These are phyloP conservation scores for Bombus turneri DNA, from an alignment of 1,140 invertebrate genomes.

Conservation along the genomic window DNA sequence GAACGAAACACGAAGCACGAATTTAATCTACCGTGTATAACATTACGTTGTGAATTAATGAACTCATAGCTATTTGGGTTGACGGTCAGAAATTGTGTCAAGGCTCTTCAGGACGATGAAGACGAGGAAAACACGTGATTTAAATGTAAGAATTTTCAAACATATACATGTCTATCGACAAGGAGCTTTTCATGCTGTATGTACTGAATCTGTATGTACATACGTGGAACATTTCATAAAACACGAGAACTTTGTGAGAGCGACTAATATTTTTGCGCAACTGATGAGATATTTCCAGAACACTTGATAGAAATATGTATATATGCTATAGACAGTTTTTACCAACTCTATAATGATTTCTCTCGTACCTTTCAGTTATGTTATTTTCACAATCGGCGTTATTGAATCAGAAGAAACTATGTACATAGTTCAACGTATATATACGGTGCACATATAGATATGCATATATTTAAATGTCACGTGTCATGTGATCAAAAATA, in stretches of 20 bases:
- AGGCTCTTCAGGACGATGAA: constrained; percentile 25
- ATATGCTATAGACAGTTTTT: not conserved
- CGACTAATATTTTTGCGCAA: not conserved
- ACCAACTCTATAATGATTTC: not conserved
- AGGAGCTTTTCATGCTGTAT: not conserved
- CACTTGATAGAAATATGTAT: not conserved
- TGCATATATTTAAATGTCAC: too few species aligned
- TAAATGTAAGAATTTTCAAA: constrained; percentile 15
- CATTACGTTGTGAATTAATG: constrained; percentile 35
- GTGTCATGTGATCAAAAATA: too few species aligned
- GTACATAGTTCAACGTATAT: too few species aligned
- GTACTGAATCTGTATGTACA: not conserved
- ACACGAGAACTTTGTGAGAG: not conserved
- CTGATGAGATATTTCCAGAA: not conserved
- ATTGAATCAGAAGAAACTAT: too few species aligned
- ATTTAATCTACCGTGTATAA: constrained; percentile 22
- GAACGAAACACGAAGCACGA: constrained; percentile 4
- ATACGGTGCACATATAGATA: too few species aligned
- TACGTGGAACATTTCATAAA: not conserved
- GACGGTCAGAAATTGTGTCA: constrained; percentile 42
- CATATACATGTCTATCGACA: not conserved
- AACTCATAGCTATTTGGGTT: constrained; percentile 14
- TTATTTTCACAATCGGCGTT: not conserved
- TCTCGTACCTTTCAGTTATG: not conserved
- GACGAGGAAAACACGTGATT: not conserved